These are phyloP conservation scores for Proales similis DNA, from an alignment of 1,140 invertebrate genomes.

Conservation along the genomic window DNA sequence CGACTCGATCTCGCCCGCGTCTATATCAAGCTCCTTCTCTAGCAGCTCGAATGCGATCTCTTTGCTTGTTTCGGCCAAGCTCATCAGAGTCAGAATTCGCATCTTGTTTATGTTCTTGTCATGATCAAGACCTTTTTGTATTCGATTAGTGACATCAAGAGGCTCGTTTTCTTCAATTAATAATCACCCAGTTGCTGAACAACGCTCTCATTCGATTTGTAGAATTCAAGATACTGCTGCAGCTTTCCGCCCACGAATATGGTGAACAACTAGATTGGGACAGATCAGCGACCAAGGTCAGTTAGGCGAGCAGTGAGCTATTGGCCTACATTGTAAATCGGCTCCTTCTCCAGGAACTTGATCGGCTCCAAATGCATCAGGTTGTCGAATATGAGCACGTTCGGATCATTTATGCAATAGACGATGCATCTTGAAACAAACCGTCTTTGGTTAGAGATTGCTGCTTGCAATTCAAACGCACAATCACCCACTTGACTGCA, in stretches of 20 bases:
- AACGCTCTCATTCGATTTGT: constrained; percentile 85
- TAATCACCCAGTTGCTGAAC: constrained; percentile 70
- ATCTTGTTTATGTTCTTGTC: constrained; percentile 93
- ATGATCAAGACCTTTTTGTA: constrained; percentile 68
- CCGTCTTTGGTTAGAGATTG: neutral
- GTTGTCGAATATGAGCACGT: constrained; percentile 86
- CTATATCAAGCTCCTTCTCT: constrained; percentile 75
- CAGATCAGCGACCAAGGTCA: neutral
- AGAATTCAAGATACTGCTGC: constrained; percentile 78
- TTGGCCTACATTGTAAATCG: constrained; percentile 70
- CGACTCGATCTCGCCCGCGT: constrained; percentile 76
- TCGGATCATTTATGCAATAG: constrained; percentile 83
- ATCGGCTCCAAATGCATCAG: constrained; percentile 85
- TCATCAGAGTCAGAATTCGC: constrained; percentile 90
- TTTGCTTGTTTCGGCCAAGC: constrained; percentile 78
- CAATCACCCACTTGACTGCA: constrained; percentile 18
- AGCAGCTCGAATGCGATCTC: constrained; percentile 83
- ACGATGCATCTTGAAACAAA: constrained; percentile 66
- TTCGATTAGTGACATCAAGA: constrained; percentile 38
- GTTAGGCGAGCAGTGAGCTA: neutral
- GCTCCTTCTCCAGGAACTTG: constrained; percentile 82
- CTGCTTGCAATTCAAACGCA: neutral
- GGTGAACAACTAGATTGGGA: constrained; percentile 62
- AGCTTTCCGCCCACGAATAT: constrained; percentile 92
- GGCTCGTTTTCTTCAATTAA: constrained; percentile 4